These are phyloP conservation scores for Eueides isabella DNA, from an alignment of 1,140 invertebrate species.

Conservation along the genomic window DNA sequence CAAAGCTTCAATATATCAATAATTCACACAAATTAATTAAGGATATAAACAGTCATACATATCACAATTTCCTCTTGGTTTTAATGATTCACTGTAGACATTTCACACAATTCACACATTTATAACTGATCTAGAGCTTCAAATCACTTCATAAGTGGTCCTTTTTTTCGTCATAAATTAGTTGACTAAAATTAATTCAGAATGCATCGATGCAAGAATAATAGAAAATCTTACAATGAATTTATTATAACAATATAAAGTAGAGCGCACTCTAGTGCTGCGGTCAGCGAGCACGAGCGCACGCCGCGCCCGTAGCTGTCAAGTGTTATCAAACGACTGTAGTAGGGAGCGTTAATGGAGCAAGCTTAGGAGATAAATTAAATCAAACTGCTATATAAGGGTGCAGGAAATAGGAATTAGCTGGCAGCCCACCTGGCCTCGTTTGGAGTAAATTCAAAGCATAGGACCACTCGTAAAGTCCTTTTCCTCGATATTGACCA, in stretches of 20 bases:
- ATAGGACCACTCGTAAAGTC: conserved; percentile 12
- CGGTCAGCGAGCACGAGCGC: conserved; percentile 43
- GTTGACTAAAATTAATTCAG: neutral
- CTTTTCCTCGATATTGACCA: conserved; percentile 33
- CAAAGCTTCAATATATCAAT: conserved; percentile 41
- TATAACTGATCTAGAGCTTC: conserved; percentile 35
- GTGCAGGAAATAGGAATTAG: conserved; percentile 71
- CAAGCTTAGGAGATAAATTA: conserved; percentile 73
- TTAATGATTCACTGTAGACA: conserved; percentile 48
- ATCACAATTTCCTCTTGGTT: conserved; percentile 52
- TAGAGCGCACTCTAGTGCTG: conserved; percentile 23
- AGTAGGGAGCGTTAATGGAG: conserved; percentile 66
- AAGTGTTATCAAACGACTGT: conserved; percentile 63
- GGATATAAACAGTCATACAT: conserved; percentile 49
- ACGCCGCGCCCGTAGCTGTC: conserved; percentile 52
- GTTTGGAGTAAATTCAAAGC: conserved; percentile 21
- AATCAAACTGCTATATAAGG: conserved; percentile 67
- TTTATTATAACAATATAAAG: conserved; percentile 18
- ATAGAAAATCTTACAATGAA: conserved; percentile 32
- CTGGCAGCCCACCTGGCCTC: conserved; percentile 39
- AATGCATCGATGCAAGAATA: conserved; percentile 11
- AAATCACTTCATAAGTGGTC: neutral
- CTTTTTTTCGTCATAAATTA: neutral
- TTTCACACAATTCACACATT: too few species aligned
- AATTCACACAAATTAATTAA: conserved; percentile 43